phyloP scores from a whole-genome alignment of 1,140 invertebrate genomes.

The Penaeus chinensis region DNA sequence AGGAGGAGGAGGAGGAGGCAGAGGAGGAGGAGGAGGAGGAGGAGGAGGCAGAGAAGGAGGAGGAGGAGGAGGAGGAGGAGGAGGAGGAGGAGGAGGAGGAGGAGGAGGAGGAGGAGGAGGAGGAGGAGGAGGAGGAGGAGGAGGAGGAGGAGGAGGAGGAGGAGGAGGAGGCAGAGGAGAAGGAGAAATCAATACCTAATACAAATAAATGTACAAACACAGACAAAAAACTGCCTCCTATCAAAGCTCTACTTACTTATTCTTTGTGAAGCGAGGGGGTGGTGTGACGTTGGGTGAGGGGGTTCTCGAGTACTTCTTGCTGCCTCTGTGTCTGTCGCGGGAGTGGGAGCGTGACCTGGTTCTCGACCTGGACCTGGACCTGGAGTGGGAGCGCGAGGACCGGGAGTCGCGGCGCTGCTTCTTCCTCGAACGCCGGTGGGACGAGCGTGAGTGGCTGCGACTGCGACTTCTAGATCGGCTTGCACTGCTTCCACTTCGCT shows the following conservation, averaged over 20 bases:
- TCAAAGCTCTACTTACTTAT: constrained; percentile 32
- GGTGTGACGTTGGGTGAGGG: constrained; percentile 48
- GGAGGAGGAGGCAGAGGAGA: too few species aligned
- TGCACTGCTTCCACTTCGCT: constrained; percentile 45
- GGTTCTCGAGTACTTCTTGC: constrained; percentile 46
- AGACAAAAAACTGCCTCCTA: too few species aligned
- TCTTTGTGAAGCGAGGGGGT: constrained; percentile 49
- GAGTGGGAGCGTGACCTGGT: constrained; percentile 40
- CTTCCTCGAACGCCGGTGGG: constrained; percentile 40
- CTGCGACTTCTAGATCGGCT: constrained; percentile 42
- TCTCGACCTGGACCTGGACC: constrained; percentile 27
- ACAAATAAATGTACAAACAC: too few species aligned
- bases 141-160: too few species aligned
- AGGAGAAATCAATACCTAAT: too few species aligned
- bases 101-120: too few species aligned
- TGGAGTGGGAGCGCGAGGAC: constrained; percentile 46
- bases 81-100: too few species aligned
- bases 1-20: too few species aligned
- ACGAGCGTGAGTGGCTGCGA: constrained; percentile 34
- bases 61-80: too few species aligned
- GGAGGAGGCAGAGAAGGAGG: too few species aligned
- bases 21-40: too few species aligned
- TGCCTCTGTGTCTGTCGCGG: constrained; percentile 38
- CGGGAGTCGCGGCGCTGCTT: constrained; percentile 53
- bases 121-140: too few species aligned